Evolutionary conservation across 1,140 invertebrate species (phyloP).

Genomic region (Polypedilum vanderplanki): DNA sequence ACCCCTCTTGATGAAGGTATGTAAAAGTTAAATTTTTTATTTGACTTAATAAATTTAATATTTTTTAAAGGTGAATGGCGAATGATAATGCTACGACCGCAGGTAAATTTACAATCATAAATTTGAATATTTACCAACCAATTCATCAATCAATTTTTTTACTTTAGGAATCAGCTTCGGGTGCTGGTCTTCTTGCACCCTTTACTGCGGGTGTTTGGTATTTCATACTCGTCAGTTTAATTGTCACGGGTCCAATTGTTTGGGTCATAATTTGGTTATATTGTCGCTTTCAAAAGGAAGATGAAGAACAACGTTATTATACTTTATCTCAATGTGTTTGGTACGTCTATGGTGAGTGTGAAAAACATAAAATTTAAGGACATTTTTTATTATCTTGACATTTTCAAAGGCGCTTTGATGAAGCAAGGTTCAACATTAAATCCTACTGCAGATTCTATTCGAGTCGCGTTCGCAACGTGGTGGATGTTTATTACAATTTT

Average conservation of each 20-base stretch:
- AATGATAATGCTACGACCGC: conserved; percentile 69
- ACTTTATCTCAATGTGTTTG: conserved; percentile 63
- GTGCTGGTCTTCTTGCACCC: conserved; percentile 72
- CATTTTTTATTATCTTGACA: not conserved
- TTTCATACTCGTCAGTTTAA: conserved; percentile 61
- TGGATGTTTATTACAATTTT: conserved; percentile 83
- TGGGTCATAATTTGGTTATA: conserved; percentile 63
- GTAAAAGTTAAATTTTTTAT: no score
- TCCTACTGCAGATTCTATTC: conserved; percentile 72
- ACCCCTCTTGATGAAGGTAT: conserved; percentile 55
- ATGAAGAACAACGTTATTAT: conserved; percentile 50
- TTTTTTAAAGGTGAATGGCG: conserved; percentile 53
- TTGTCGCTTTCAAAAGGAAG: conserved; percentile 47
- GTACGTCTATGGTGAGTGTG: conserved; percentile 66
- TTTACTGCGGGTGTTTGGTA: conserved; percentile 72
- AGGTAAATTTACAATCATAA: conserved; percentile 31
- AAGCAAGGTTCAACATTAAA: conserved; percentile 76
- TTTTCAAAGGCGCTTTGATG: conserved; percentile 54
- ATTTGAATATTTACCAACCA: no score
- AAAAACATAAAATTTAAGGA: not conserved
- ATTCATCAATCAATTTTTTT: not conserved
- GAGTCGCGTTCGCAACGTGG: conserved; percentile 81
- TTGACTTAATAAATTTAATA: no score
- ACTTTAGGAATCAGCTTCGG: conserved; percentile 62
- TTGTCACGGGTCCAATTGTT: conserved; percentile 69